phyloP scores from a whole-genome alignment of 92 coral and sea anemone genomes.

The Micromussa lordhowensis region DNA sequence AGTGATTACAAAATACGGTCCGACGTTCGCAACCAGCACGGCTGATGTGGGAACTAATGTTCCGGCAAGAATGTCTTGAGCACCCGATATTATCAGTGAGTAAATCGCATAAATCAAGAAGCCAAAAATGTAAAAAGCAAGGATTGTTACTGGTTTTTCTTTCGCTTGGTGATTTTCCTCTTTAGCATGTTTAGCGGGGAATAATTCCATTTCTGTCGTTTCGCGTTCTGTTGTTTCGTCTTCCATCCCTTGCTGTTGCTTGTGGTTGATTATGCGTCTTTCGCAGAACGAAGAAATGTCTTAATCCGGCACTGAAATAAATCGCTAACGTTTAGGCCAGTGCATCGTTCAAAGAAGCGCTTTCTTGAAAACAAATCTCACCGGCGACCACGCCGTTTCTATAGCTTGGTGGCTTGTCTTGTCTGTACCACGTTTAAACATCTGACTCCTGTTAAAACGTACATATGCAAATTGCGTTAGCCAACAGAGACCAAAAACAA shows the following conservation, averaged over 20 bases:
- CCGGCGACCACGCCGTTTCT: neutral
- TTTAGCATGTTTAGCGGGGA: constrained; percentile 11
- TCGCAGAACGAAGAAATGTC: neutral
- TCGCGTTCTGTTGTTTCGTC: constrained; percentile 8
- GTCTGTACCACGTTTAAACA: neutral
- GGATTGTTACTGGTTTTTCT: constrained; percentile 39
- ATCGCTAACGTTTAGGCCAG: neutral
- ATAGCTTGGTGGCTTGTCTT: neutral
- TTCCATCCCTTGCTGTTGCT: neutral
- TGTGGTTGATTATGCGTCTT: neutral
- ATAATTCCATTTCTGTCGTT: constrained; percentile 4
- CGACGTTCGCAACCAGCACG: constrained; percentile 83
- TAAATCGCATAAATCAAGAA: constrained; percentile 83
- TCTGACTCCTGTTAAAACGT: neutral
- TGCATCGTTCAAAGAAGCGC: neutral
- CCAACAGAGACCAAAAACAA: neutral
- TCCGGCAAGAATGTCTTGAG: constrained; percentile 86
- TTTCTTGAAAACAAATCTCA: neutral
- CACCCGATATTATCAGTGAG: constrained; percentile 85
- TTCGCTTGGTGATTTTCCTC: neutral
- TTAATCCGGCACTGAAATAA: neutral
- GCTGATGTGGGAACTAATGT: constrained; percentile 86
- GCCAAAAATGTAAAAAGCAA: constrained; percentile 85
- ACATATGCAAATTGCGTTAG: constrained; percentile 8
- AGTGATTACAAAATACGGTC: constrained; percentile 84